These are phyloP conservation scores for zebrafish (Danio rerio) DNA, from an alignment of 2,113 vertebrate species.

Conservation along the genomic window GRCz12tu NC_133197.1:34100501-34101000, in stretches of 20 bases:
- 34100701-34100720: background rate
- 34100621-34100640: slow-evolving; percentile 6
- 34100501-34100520: background rate
- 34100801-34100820: background rate
- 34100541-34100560: background rate
- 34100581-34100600: background rate
- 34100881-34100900: no score
- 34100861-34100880: no score
- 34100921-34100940: no score
- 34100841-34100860: no score
- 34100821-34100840: no score
- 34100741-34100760: background rate
- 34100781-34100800: background rate
- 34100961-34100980: no score
- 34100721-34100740: background rate
- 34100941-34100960: no score
- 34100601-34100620: background rate
- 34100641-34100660: background rate
- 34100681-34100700: background rate
- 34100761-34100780: background rate
- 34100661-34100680: background rate
- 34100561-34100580: background rate
- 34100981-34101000: no score
- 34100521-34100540: background rate
- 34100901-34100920: no score